Base-by-base conservation (phyloP, 2,113 vertebrate genomes). In the Pyrgilauda ruficollis region DNA sequence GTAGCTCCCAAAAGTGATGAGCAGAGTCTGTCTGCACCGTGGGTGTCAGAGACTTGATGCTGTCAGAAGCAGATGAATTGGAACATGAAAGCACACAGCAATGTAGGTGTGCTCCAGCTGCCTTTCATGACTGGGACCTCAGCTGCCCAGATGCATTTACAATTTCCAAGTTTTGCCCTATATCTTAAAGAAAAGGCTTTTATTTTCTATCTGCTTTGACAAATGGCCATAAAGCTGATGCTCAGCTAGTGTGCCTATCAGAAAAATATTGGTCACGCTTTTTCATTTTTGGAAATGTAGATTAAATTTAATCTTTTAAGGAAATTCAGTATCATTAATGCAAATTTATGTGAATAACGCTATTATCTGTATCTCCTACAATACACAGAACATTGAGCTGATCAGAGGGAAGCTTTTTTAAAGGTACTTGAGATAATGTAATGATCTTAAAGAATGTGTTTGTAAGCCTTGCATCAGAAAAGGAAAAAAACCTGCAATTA, bases 341-440 rank as follows among this genome's bases (percentile, higher is more conserved):
- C 89, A 92, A 95, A 94, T 92, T 78, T 89, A 89, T 93, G 89
- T 81, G 89, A 89, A 89, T 87, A 62, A 39, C n/a, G 52, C 76
- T 78, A 64, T 87, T 94, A 83, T 93, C 87, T 83, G 47, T 31
- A 44, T 63, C 69, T 93, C n/a, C 66, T 84, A 58, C 52, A 76
- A 72, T n/a, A 62, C 33, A 73, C 31, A 82, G 66, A 94, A 87
- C 74, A 66, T 27, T 89, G 37, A 91, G 43, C 37, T 95, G 62
- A 91, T 95, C 66, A 91, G 64, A 96, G 41, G 53, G 28, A 84
- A 89, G 44, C 33, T 80, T 87, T 86, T 86, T 52, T 52, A 74
- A 67, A 67, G 52, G 46, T 90, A 52, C 68, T 78, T 78, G 69
- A 94, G 89, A 49, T 68, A 84, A 92, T 75, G 49, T 47, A 89